Conservation (phyloP, 2,797 vertebrate species). For the Halcyon leucocephala region DNA sequence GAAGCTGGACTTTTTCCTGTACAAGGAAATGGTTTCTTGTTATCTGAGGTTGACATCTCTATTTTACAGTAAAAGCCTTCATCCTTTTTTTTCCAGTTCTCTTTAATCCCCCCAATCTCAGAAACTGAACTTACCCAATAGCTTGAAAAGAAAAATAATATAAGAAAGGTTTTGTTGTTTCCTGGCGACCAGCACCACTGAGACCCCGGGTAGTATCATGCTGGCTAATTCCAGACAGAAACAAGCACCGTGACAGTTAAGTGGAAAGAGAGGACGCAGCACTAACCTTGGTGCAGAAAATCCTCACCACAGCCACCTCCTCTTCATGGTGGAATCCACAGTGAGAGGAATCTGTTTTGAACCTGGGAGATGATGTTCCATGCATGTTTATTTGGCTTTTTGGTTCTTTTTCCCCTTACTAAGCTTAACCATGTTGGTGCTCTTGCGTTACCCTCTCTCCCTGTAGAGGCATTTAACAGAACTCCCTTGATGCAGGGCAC, state of each 20-base stretch:
- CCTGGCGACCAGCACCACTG: neutral
- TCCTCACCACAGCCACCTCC: neutral
- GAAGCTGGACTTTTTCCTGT: neutral
- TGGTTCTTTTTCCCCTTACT: neutral
- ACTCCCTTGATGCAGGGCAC: neutral
- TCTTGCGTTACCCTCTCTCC: neutral
- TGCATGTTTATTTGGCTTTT: neutral
- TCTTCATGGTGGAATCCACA: neutral
- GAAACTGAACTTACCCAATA: neutral
- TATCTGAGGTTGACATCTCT: neutral
- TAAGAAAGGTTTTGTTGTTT: neutral
- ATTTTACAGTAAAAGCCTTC: slow-evolving; percentile 7
- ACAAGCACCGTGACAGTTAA: neutral
- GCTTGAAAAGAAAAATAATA: neutral
- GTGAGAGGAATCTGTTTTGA: neutral
- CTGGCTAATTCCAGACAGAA: neutral
- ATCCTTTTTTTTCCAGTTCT: neutral
- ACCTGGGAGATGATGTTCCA: neutral
- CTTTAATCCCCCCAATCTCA: neutral
- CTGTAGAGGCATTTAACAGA: neutral
- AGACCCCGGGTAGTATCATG: neutral
- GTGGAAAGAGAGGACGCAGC: neutral
- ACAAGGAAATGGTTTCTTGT: neutral
- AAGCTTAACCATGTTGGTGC: neutral
- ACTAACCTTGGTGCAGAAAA: neutral